Evolutionary conservation across 2,797 vertebrate species (phyloP).

Genomic region (Simalia tracyae): DNA sequence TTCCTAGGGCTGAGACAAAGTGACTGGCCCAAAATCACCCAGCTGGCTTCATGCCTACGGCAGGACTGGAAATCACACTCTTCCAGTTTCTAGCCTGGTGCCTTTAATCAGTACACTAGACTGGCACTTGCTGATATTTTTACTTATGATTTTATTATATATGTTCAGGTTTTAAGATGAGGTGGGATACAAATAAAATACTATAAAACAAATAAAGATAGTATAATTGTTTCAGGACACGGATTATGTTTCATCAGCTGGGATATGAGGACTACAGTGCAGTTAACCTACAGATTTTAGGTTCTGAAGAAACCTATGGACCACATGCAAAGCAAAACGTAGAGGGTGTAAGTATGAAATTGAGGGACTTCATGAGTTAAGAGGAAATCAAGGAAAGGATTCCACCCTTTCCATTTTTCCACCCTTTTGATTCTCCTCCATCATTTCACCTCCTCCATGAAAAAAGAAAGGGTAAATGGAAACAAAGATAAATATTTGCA

Average conservation of each 20-base stretch:
- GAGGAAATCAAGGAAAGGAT: neutral
- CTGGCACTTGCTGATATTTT: neutral
- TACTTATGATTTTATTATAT: neutral
- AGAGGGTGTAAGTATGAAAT: slow-evolving; percentile 71
- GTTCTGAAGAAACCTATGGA: slow-evolving; percentile 85
- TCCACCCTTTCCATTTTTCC: neutral
- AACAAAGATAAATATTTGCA: neutral
- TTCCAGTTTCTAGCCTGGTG: neutral
- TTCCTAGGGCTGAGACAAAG: too few relatives aligned
- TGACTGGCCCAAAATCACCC: too few relatives aligned
- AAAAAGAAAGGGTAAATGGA: neutral
- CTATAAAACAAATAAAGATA: neutral
- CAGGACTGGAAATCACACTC: neutral
- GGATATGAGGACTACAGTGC: slow-evolving; percentile 82
- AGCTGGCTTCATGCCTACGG: too few relatives aligned
- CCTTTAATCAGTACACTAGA: neutral
- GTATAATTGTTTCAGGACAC: slow-evolving; percentile 72
- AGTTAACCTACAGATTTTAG: slow-evolving; percentile 84
- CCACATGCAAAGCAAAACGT: slow-evolving; percentile 70
- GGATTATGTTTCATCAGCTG: slow-evolving; percentile 79
- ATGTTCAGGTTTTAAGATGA: neutral
- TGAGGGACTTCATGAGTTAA: slow-evolving; percentile 25
- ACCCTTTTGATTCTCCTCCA: neutral
- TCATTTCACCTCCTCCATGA: neutral
- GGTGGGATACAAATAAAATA: neutral